Conservation (phyloP, 92 coral and sea anemone genomes). For the Actinernus sp. region DNA sequence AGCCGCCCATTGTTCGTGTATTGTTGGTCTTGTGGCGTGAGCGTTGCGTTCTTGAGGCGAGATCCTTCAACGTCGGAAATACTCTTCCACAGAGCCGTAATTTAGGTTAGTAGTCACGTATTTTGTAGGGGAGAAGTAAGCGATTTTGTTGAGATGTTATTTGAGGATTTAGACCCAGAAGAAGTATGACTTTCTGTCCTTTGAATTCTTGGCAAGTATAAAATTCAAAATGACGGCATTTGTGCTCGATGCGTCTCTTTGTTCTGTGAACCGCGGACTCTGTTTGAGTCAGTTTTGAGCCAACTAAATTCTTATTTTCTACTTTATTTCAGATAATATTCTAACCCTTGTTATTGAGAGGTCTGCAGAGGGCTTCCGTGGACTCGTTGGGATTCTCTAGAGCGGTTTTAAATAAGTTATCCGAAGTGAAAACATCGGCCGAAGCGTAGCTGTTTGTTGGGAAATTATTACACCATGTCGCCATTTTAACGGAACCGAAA, state of each 20-base stretch:
- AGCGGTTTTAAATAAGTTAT: background rate
- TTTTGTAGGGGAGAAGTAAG: conserved; percentile 52
- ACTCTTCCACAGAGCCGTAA: conserved; percentile 9
- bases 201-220: conserved; percentile 43
- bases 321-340: conserved; percentile 5
- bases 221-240: conserved; percentile 42
- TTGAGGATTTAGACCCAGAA: background rate
- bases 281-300: conserved; percentile 28
- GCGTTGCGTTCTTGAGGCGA: conserved; percentile 66
- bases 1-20: conserved; percentile 82
- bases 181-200: conserved; percentile 46
- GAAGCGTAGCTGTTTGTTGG: conserved; percentile 59
- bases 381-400: background rate
- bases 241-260: conserved; percentile 59
- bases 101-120: conserved; percentile 50
- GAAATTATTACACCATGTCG: conserved; percentile 71
- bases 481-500: conserved; percentile 89
- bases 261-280: conserved; percentile 76
- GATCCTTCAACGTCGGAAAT: conserved; percentile 56
- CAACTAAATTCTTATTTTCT: conserved; percentile 15
- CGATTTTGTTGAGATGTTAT: conserved; percentile 42
- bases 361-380: background rate
- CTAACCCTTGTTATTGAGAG: background rate
- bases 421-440: conserved; percentile 40
- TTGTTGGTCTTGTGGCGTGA: conserved; percentile 72